Conservation (phyloP, 2,113 vertebrate species). For the Nycticorax nycticorax region DNA sequence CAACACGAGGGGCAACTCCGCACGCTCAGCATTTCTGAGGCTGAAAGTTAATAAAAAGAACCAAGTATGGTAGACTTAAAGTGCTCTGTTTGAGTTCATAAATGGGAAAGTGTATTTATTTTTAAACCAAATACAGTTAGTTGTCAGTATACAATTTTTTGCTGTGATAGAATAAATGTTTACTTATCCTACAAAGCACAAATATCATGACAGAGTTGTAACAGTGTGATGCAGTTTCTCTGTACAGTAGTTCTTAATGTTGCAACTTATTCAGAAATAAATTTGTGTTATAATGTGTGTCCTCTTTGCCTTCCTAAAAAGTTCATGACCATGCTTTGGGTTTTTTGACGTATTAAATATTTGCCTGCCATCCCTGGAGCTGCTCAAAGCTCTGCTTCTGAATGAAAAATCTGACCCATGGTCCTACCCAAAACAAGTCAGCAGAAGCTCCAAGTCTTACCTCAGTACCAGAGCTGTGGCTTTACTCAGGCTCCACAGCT, state of each 20-base stretch:
- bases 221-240: conserved; percentile 67
- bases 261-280: conserved; percentile 74
- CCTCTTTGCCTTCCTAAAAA: neutral
- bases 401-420: neutral
- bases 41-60: neutral
- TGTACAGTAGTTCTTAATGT: conserved; percentile 65
- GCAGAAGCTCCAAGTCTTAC: neutral
- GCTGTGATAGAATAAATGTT: conserved; percentile 72
- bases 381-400: neutral
- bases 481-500: neutral
- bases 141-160: conserved; percentile 55
- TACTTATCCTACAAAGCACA: conserved; percentile 77
- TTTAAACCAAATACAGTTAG: conserved; percentile 60
- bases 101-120: conserved; percentile 63
- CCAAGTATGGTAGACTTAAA: neutral
- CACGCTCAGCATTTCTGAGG: conserved; percentile 10
- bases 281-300: conserved; percentile 59
- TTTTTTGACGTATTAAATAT: neutral
- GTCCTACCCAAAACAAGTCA: neutral
- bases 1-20: neutral
- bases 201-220: conserved; percentile 64
- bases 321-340: neutral
- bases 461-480: neutral
- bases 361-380: neutral
- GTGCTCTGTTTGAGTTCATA: conserved; percentile 43